Conservation (phyloP, 2,113 vertebrate species). For the Centrocercus urophasianus region DNA sequence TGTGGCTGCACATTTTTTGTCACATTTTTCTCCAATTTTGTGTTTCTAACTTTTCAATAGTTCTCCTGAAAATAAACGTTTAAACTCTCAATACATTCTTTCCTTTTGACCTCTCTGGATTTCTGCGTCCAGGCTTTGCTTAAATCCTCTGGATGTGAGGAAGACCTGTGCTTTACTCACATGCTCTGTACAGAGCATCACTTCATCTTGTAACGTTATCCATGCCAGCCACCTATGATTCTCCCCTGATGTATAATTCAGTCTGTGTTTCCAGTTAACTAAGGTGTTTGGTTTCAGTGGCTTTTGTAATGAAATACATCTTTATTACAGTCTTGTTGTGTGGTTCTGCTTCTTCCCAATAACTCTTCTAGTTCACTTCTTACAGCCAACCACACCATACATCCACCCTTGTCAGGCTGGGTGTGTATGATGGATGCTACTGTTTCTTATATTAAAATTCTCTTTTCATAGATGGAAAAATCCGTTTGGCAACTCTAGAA, state of each 20-base stretch:
- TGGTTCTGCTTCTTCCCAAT: background rate
- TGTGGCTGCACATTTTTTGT: no score
- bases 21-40: background rate
- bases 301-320: background rate
- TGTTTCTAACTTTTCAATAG: background rate
- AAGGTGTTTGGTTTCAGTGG: background rate
- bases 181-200: background rate
- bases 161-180: background rate
- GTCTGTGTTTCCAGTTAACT: background rate
- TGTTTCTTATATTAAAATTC: background rate
- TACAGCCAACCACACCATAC: background rate
- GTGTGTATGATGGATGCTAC: background rate
- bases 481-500: conserved; percentile 93
- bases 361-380: background rate
- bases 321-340: background rate
- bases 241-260: background rate
- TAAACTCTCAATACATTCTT: background rate
- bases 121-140: background rate
- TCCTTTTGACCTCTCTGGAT: background rate
- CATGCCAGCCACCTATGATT: background rate
- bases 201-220: background rate
- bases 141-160: background rate
- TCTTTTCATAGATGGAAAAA: conserved; percentile 86
- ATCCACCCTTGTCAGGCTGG: background rate
- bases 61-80: background rate